These are phyloP conservation scores for Nyctibius grandis DNA, from an alignment of 2,797 vertebrate genomes.

Conservation along the genomic window DNA sequence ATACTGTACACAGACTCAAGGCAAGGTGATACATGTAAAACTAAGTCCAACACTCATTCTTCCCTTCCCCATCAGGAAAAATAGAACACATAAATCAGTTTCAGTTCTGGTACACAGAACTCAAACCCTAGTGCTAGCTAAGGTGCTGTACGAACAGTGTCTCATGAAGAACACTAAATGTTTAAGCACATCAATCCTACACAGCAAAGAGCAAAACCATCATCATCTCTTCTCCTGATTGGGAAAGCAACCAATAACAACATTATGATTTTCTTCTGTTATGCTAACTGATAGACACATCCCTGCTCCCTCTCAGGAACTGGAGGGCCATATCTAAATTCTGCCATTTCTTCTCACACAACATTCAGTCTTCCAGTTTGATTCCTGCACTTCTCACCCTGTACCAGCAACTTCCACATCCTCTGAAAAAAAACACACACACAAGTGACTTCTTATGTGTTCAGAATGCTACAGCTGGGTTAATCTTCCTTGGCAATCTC, in stretches of 20 bases:
- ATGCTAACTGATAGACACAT: accelerated
- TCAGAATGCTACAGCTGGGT: not conserved
- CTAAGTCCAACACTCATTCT: not conserved
- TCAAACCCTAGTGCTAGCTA: not conserved
- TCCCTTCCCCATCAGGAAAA: not conserved
- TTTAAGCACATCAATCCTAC: not conserved
- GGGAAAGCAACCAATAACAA: not conserved
- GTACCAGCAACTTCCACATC: not conserved
- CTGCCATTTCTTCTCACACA: not conserved
- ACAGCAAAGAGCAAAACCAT: not conserved
- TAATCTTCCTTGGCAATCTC: not conserved
- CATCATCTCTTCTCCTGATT: not conserved
- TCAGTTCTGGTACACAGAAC: not conserved
- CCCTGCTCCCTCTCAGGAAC: not conserved
- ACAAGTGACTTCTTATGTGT: not conserved
- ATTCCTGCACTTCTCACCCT: not conserved
- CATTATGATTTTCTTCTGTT: not conserved
- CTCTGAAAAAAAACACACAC: not conserved
- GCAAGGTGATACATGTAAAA: not conserved
- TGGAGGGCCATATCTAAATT: not conserved
- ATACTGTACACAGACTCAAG: not conserved
- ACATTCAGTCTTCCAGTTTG: not conserved
- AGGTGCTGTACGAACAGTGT: not conserved
- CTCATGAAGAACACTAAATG: not conserved
- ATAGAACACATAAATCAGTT: not conserved